These are phyloP conservation scores for Chamaetylas fuelleborni DNA, from an alignment of 2,113 vertebrate genomes.

Conservation along the genomic window DNA sequence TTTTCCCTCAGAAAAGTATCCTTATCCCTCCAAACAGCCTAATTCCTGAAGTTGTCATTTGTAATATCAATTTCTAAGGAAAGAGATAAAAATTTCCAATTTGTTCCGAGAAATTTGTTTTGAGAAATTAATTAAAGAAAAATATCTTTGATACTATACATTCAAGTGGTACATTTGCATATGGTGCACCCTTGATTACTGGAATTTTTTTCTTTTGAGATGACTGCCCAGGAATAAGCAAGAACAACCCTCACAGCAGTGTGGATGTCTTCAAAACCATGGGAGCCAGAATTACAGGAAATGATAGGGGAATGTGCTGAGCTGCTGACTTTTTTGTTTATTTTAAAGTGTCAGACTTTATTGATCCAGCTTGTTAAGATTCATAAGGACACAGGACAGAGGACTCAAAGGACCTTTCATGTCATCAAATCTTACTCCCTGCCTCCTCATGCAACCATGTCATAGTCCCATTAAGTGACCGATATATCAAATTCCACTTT, in stretches of 20 bases:
- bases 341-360: not conserved
- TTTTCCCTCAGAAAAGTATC: not conserved
- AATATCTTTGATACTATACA: not conserved
- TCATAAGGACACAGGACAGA: accelerated
- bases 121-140: not conserved
- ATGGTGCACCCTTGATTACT: not conserved
- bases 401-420: not conserved
- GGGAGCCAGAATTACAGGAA: not conserved
- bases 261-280: not conserved
- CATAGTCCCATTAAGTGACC: not conserved
- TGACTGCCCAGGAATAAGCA: not conserved
- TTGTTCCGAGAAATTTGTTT: not conserved
- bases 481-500: not conserved
- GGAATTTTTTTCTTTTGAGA: not conserved
- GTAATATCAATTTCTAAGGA: not conserved
- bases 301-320: not conserved
- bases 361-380: not conserved
- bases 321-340: not conserved
- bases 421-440: not conserved
- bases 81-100: not conserved
- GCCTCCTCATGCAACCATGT: not conserved
- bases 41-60: not conserved
- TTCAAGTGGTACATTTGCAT: not conserved
- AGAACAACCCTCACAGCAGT: not conserved
- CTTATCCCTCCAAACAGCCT: not conserved